Base-by-base conservation (phyloP, 2,113 vertebrate species). In the Lanius ludovicianus region DNA sequence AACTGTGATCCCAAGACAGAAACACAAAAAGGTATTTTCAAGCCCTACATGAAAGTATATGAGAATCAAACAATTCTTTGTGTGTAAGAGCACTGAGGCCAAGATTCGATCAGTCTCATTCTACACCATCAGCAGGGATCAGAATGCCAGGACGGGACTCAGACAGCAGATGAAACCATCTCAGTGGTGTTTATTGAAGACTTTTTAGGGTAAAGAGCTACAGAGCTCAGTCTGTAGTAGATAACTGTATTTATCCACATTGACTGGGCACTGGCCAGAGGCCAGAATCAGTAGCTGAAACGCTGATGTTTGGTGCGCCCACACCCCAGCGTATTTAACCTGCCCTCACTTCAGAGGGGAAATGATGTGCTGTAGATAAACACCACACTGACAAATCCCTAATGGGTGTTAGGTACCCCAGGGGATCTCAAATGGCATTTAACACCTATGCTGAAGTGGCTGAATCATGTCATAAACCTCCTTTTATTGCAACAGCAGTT, bases 31-130 rank as follows among this genome's bases (percentile, higher is more conserved):
- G 8, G 3, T 33, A 6, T 68, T 71, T 89, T 37, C 33, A 50
- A 76, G 13, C 20, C 57, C 44, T 73, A 7, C 1, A 0, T 18
- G 28, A 33, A 3, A n/a, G 4, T 5, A 9, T 4, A 25, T 4
- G 15, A 79, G 79, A 86, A 64, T 25, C 9, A 52, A 10, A 5
- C 19, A 8, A 33, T 9, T 35, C 10, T 63, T 6, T 23, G 7
- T 20, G 22, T 50, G 19, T 28, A 42, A 56, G 30, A 71, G 8
- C 67, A 52, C 7, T 2, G 24, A 83, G 68, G 10, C 59, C 47
- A 63, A 41, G 27, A 50, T 42, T n/a, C 23, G 35, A 55, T 47
- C 44, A 21, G 5, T 30, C 67, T 63, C 42, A 31, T 63, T 87
- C 49, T 47, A 63, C 80, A 50, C 42, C 47, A 41, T 4, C 37